A percentile compares a stretch with the other conserved stretches of the same genome.
These are phyloP conservation scores for Ursus arctos DNA, from an alignment of 2,113 vertebrate genomes.

Conservation along the genomic window DNA sequence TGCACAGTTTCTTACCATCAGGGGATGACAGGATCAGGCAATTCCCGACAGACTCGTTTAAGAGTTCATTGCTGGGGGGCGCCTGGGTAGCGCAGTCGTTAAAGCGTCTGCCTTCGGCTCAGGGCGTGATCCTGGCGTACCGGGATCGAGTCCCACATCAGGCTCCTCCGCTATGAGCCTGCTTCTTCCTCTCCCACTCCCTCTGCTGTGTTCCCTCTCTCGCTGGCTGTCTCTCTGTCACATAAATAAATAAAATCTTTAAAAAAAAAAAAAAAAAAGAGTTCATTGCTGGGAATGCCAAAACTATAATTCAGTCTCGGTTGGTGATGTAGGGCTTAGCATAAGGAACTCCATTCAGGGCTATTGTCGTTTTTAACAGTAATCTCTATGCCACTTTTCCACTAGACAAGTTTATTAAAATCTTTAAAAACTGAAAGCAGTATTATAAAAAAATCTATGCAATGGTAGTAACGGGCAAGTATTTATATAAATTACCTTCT, in stretches of 20 bases:
- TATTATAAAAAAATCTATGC: not conserved
- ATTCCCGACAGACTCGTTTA: not conserved
- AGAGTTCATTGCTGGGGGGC: not conserved
- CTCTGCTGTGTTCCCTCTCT: no score
- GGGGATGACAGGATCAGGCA: not conserved
- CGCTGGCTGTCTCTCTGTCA: no score
- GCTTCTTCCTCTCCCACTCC: no score
- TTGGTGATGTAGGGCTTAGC: not conserved
- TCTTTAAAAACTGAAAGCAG: constrained; percentile 16
- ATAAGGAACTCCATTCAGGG: not conserved
- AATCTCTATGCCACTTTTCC: not conserved
- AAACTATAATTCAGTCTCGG: not conserved
- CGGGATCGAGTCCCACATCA: no score
- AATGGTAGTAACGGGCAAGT: not conserved
- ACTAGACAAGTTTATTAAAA: not conserved
- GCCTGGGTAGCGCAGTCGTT: no score
- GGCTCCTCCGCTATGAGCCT: no score
- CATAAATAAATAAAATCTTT: no score
- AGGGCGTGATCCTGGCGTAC: no score
- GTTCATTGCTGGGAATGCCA: not conserved
- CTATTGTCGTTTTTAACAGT: not conserved
- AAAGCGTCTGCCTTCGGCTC: no score
- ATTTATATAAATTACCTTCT: not conserved
- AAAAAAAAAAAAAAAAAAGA: no score
- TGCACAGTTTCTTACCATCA: not conserved